Conservation (phyloP, 2,888 invertebrate genomes). For the Neria commutata region DNA sequence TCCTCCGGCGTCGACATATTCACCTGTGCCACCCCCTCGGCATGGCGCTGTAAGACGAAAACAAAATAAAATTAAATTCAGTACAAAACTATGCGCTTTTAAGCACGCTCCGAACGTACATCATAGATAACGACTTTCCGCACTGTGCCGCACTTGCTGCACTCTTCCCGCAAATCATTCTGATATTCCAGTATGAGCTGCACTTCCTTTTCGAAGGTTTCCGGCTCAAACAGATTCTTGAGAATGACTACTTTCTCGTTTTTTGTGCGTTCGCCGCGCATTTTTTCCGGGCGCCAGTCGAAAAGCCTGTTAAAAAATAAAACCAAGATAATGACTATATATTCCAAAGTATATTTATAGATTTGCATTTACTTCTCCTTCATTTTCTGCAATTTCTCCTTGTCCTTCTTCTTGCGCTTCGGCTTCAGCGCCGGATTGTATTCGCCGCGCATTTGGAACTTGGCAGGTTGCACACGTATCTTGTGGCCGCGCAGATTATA, state of each 20-base stretch:
- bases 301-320: slow-evolving; percentile 70
- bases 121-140: slow-evolving; percentile 91
- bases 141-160: slow-evolving; percentile 88
- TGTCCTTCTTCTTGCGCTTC: slow-evolving; percentile 86
- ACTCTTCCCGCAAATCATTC: slow-evolving; percentile 87
- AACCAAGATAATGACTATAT: background rate
- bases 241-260: slow-evolving; percentile 91
- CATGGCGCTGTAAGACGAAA: slow-evolving; percentile 71
- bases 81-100: background rate
- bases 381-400: slow-evolving; percentile 88
- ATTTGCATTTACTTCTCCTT: slow-evolving; percentile 76
- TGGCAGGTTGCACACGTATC: slow-evolving; percentile 88
- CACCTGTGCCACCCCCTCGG: slow-evolving; percentile 92
- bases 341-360: background rate
- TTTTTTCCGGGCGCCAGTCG: slow-evolving; percentile 95
- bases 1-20: slow-evolving; percentile 88
- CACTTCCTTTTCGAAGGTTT: slow-evolving; percentile 89
- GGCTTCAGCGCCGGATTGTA: slow-evolving; percentile 93
- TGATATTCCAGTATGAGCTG: slow-evolving; percentile 88
- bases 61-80: background rate
- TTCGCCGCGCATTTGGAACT: slow-evolving; percentile 91
- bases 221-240: slow-evolving; percentile 89
- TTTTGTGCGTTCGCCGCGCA: slow-evolving; percentile 82
- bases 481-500: slow-evolving; percentile 78
- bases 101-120: slow-evolving; percentile 65